Conservation (phyloP, 2,888 invertebrate species). For the Ophion ventricosus region DNA sequence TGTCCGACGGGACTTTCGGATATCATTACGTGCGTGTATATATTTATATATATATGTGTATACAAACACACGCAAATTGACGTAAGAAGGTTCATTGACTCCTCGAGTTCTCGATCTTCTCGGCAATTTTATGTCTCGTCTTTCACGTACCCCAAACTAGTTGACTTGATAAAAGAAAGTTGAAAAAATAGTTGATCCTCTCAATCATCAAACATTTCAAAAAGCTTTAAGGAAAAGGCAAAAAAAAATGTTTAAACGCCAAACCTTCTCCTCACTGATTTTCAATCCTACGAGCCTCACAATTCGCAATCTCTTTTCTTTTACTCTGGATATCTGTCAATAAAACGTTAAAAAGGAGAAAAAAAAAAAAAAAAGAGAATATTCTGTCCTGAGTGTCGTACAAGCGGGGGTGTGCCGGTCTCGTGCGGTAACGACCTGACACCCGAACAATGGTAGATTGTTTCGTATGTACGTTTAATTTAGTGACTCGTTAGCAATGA, state of each 20-base stretch:
- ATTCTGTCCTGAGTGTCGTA: not conserved
- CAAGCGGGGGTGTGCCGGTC: slow-evolving; percentile 42
- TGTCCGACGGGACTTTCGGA: slow-evolving; percentile 51
- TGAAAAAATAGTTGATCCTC: not conserved
- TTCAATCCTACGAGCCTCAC: too few species aligned
- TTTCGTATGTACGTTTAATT: slow-evolving; percentile 62
- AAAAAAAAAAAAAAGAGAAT: slow-evolving; percentile 18
- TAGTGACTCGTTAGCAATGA: slow-evolving; percentile 67
- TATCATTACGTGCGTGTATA: slow-evolving; percentile 18
- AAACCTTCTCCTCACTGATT: too few species aligned
- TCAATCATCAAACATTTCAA: not conserved
- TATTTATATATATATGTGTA: slow-evolving; percentile 8
- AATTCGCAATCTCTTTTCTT: too few species aligned
- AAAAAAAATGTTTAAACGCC: too few species aligned
- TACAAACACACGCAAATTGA: not conserved
- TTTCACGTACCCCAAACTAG: slow-evolving; percentile 35
- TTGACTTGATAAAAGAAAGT: slow-evolving; percentile 29
- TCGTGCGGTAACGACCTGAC: slow-evolving; percentile 46
- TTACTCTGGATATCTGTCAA: too few species aligned
- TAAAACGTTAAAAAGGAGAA: too few species aligned
- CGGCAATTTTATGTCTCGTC: slow-evolving; percentile 25
- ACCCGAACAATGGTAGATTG: slow-evolving; percentile 65
- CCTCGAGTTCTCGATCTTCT: slow-evolving; percentile 40
- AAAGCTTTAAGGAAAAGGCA: not conserved
- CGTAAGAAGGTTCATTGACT: slow-evolving; percentile 53